Base-by-base conservation (phyloP, 2,797 vertebrate species). In the Neoniphon sammara region DNA sequence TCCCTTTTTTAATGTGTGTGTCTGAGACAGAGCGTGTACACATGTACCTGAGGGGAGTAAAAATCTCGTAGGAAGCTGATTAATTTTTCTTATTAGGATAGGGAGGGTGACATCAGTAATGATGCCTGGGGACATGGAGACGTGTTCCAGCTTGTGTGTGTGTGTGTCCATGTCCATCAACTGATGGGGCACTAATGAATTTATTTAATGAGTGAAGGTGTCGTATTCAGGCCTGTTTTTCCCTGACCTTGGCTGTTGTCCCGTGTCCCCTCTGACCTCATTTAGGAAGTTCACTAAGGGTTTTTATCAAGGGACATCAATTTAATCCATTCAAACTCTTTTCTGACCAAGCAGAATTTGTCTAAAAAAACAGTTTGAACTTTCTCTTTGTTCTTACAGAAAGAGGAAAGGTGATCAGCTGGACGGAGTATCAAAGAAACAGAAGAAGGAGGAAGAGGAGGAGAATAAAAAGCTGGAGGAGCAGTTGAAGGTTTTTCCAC, bases 361-460 rank as follows among this genome's bases (percentile, higher is more conserved):
- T 20, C 56, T 4, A 9, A 53, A 56, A 23, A n/a, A 57, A 58
- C 11, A 18, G 1, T 66, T 64, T 17, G 46, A 21, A 62, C 20
- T 20, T 70, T 61, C 0, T 39, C 4, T 63, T 88, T 56, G 73
- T 27, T 88, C 6, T 77, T 18, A 42, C 85, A 99, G 98, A 78
- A 99, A 99, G 81, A 95, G 96, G 63, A 97, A 96, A 89, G 86
- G 85, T 0, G 97, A 99, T 14, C 94, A 96, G 23, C 25, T 91
- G 63, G 95, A 95, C 10, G 91, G 89, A 10, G 88, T 68, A 0
- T 88, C 88, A 2, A 99, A 98, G 93, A 99, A 97, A 82, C 90
- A 91, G 78, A 98, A 97, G 78, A 97, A 96, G 77, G 96, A 96
- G 61, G 94, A 96, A 50, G 96, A 96, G 2, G 96, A 95, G 23